Evolutionary conservation across 2,113 vertebrate species (phyloP), one percentile per base, ranked within the genome.

Genomic region (Galeopterus variegatus): DNA sequence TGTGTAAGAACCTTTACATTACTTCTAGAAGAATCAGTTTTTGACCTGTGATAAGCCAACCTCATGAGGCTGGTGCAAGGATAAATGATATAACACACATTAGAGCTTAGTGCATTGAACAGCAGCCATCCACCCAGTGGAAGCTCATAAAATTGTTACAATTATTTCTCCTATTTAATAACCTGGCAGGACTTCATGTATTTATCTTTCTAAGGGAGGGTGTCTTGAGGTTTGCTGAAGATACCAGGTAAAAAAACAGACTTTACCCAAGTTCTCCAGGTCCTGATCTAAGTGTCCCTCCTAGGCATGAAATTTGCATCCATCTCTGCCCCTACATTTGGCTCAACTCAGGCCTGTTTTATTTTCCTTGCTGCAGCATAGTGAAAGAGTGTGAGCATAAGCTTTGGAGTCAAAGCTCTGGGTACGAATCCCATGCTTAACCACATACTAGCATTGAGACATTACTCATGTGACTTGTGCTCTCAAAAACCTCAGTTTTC

Each of bases 311-410:
- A 1, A n/a, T 45, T 19, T 52, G 58, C 26, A 26, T 6, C 18
- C 8, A 14, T 24, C n/a, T 33, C 26, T 75, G 28, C 28, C 15
- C 56, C 54, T 56, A 45, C 24, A 56, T 21, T 4, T 11, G 67
- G 17, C 56, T 75, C 26, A 58, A n/a, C n/a, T 7, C 6, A 26
- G 50, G 18, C 26, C 28, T 21, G 28, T 28, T 28, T 88, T 73
- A 36, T 15, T 56, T 56, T n/a, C 24, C 77, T 48, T 45, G 26
- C n/a, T 41, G 15, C 15, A 28, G 50, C 67, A 2, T 10, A 4
- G 7, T 0, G 14, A 76, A 12, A 54, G 26, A 54, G 58, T 0
- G 0, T 15, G 48, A 58, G 36, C 17, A 58, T n/a, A n/a, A 0
- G 14, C 0, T 48, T 28, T 65, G 28, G 67, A 65, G 69, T 45